Base-by-base conservation (phyloP, 2,797 vertebrate species). In the Sardinella longiceps region DNA sequence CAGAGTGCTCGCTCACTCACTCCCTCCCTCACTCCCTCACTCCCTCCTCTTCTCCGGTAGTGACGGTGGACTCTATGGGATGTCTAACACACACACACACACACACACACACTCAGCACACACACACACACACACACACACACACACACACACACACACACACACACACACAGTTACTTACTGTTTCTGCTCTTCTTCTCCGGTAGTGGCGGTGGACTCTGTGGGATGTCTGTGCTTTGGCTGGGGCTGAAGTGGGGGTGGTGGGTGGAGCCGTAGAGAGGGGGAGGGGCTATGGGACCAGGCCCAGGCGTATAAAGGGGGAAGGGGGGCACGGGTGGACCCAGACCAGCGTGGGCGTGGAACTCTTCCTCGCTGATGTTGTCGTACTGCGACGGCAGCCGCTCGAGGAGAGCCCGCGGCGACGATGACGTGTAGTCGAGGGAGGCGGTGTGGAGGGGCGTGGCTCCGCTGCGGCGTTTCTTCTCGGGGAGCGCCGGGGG, bases 121-220 rank as follows among this genome's bases (percentile, higher is more conserved):
- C 28, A 33, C 28, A 33, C 63, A 30, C 60, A 66, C 60, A 66
- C 60, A 66, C 60, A 66, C 60, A 66, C 60, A 30, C n/a, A 60
- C 56, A 56, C 28, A 66, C 60, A 12, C 60, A 66, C 60, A 30
- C 30, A 56, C 51, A 30, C 81, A 51, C 81, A 30, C 63, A 70
- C 63, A 37, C 30, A 70, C 63, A 15, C 63, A 70, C 30, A 45
- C 48, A 10, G 50, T 1, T 20, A 92, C 98, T 98, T 94, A 99
- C 97, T 98, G 94, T 98, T 96, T 85, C 96, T 96, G 88, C 93
- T 96, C 87, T 97, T 98, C 94, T 99, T 99, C 90, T 98, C 97
- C 0, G 98, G 98, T 0, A 98, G 95, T 33, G 97, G 97, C 0
- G 98, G 97, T 0, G 98, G 98, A 9, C 96, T 96, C 87, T 96